These are phyloP conservation scores for Eupsilia transversa DNA, from an alignment of 2,888 invertebrate genomes.

Conservation along the genomic window DNA sequence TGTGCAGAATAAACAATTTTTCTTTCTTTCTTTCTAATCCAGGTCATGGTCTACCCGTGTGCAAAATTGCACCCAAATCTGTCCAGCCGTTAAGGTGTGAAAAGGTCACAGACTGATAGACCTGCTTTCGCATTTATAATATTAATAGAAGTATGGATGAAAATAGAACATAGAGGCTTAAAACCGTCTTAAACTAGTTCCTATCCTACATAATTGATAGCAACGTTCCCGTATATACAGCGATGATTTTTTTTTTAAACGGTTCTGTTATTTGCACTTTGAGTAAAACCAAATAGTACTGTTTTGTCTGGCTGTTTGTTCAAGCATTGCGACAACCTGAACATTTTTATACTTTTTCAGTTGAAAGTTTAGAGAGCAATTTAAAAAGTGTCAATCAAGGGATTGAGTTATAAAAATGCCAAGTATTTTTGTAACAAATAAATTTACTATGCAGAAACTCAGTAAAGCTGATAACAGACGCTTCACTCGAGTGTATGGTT, in stretches of 20 bases:
- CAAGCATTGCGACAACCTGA: constrained; percentile 6
- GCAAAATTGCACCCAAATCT: too few species aligned
- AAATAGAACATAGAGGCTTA: background rate
- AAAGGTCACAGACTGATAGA: background rate
- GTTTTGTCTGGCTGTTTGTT: constrained; percentile 32
- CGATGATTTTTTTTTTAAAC: constrained; percentile 6
- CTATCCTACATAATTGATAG: background rate
- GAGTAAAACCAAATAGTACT: constrained; percentile 35
- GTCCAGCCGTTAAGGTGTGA: background rate
- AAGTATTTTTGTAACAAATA: constrained; percentile 3
- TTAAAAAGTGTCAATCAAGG: constrained; percentile 40
- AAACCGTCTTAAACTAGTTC: background rate
- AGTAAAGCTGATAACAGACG: too few species aligned
- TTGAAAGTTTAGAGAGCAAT: constrained; percentile 39
- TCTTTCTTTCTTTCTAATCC: too few species aligned
- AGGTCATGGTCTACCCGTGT: too few species aligned
- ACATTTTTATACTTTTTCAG: constrained; percentile 25
- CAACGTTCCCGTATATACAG: background rate
- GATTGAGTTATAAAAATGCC: constrained; percentile 1
- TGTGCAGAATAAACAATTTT: too few species aligned
- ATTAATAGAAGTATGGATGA: background rate
- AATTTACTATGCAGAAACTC: background rate
- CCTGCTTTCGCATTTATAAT: background rate
- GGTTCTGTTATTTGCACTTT: constrained; percentile 22
- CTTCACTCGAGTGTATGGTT: background rate